A percentile compares a stretch with the other conserved stretches of the same genome.
Evolutionary conservation across 2,888 invertebrate genomes (phyloP).

Genomic region (Cloeon dipterum): DNA sequence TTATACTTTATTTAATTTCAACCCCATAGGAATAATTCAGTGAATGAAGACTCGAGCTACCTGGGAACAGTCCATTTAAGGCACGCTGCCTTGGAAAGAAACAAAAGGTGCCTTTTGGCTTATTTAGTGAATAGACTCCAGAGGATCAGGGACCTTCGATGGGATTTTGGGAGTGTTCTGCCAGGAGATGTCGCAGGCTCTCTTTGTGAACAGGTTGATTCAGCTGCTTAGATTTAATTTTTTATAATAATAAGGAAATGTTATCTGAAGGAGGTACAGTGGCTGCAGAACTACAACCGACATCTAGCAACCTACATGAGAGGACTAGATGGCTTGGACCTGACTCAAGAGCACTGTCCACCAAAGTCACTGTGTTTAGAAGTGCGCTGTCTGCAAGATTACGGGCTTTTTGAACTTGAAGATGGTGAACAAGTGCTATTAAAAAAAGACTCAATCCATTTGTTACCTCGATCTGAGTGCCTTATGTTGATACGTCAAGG

Average conservation of each 20-base stretch:
- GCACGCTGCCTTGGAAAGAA: constrained; percentile 67
- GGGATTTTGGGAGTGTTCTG: constrained; percentile 87
- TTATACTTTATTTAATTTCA: constrained; percentile 10
- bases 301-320: constrained; percentile 75
- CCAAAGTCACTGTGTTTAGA: constrained; percentile 83
- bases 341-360: constrained; percentile 69
- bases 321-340: constrained; percentile 65
- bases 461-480: constrained; percentile 67
- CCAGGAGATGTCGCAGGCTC: constrained; percentile 63
- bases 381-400: constrained; percentile 63
- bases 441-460: constrained; percentile 79
- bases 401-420: constrained; percentile 82
- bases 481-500: constrained; percentile 80
- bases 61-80: constrained; percentile 60
- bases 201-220: constrained; percentile 39
- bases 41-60: constrained; percentile 19
- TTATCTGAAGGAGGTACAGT: constrained; percentile 27
- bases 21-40: constrained; percentile 28
- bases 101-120: constrained; percentile 69
- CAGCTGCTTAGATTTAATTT: neutral
- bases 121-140: constrained; percentile 59
- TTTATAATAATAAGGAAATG: neutral
- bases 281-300: constrained; percentile 76
- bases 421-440: constrained; percentile 77
- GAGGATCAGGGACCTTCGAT: constrained; percentile 64